Evolutionary conservation across 1,140 invertebrate genomes (phyloP).

Genomic region (Apis cerana): DNA sequence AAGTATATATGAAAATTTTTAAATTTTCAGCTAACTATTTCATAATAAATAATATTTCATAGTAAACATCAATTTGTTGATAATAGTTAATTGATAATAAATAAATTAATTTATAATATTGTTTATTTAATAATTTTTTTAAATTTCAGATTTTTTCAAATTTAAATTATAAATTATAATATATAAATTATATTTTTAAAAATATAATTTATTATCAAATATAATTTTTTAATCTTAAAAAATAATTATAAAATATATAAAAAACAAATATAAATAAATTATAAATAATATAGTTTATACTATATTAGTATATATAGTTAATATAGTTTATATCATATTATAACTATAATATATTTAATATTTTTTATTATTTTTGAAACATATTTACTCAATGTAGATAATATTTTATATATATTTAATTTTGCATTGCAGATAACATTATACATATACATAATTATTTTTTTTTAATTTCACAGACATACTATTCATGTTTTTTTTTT

Average conservation of each 20-base stretch:
- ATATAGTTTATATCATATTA: not conserved
- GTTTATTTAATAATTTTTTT: too few species aligned
- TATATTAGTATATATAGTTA: not conserved
- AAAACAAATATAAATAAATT: not conserved
- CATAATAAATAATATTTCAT: not conserved
- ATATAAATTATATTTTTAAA: not conserved
- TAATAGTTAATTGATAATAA: too few species aligned
- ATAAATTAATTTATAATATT: not conserved
- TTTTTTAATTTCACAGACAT: too few species aligned
- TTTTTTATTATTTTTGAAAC: not conserved
- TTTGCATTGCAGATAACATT: too few species aligned
- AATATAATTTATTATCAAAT: too few species aligned
- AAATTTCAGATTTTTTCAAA: too few species aligned
- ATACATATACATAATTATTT: too few species aligned
- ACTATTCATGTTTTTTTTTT: too few species aligned
- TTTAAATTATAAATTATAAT: not conserved
- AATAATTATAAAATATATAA: not conserved
- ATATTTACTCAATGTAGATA: not conserved
- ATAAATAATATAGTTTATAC: slow-evolving; percentile 1
- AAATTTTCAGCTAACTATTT: not conserved
- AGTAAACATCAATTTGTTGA: slow-evolving; percentile 12
- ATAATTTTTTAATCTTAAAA: too few species aligned
- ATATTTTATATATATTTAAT: too few species aligned
- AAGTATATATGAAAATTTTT: slow-evolving; percentile 10
- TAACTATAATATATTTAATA: not conserved